Evolutionary conservation across 2,888 invertebrate genomes (phyloP).

Genomic region (Lycocerus yunnanus): DNA sequence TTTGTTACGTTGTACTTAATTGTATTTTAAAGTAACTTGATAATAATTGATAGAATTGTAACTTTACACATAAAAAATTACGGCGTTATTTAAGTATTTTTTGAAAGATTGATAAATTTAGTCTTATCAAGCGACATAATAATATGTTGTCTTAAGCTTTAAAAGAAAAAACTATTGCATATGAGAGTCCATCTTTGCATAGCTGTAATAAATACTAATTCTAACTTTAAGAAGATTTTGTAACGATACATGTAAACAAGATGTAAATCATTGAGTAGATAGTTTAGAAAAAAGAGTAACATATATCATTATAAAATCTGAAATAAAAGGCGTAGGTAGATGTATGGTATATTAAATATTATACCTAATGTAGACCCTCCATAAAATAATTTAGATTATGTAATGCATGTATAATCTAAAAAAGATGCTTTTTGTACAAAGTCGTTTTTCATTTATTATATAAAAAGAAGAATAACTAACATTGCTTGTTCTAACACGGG

Average conservation of each 20-base stretch:
- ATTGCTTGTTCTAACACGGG: constrained; percentile 42
- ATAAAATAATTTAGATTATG: constrained; percentile 54
- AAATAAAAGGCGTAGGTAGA: constrained; percentile 48
- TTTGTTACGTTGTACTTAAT: constrained; percentile 36
- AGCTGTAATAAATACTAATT: constrained; percentile 48
- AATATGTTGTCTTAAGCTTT: constrained; percentile 24
- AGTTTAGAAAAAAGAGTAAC: constrained; percentile 17
- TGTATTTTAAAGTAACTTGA: constrained; percentile 44
- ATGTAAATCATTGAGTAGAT: constrained; percentile 30
- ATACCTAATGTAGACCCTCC: constrained; percentile 51
- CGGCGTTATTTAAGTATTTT: constrained; percentile 39
- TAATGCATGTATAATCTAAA: constrained; percentile 54
- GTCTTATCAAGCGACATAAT: constrained; percentile 3
- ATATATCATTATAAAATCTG: constrained; percentile 33
- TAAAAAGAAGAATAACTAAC: constrained; percentile 28
- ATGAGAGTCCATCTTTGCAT: constrained; percentile 54
- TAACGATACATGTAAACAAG: constrained; percentile 33
- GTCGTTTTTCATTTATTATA: constrained; percentile 45
- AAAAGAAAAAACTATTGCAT: constrained; percentile 44
- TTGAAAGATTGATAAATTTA: constrained; percentile 33
- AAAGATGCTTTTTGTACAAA: constrained; percentile 56
- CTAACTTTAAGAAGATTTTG: constrained; percentile 42
- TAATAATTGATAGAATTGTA: constrained; percentile 46
- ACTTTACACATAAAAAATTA: constrained; percentile 50
- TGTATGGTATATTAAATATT: constrained; percentile 54